Evolutionary conservation across 2,888 invertebrate species (phyloP), one percentile per base, ranked within the genome.

Genomic region (Torymus aiolomorphi): DNA sequence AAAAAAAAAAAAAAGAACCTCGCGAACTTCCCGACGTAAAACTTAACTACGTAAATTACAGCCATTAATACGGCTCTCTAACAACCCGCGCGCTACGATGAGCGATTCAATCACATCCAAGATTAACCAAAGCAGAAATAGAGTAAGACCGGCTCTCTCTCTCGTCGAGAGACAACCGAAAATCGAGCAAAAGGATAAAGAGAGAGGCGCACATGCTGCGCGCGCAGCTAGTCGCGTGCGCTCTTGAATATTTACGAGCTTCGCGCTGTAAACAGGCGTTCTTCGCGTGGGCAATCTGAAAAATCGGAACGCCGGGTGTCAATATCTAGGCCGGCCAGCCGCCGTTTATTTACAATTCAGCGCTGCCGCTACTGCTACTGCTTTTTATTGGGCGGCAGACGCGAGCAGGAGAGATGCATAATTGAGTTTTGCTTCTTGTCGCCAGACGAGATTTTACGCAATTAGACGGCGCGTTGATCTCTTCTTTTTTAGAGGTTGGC

Each of bases 221-320:
- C 66, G 24, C 18, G 18, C 20, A 42, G 11, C 10, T 18, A 13
- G 51, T 13, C 18, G 57, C 31, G 54, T 42, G 24, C 18, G n/a
- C 78, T 74, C 62, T 61, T 80, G 80, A 71, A 80, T 79, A 79
- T 80, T 80, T 76, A 80, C 80, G 75, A 76, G 76, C 52, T 65
- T 18, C 31, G 14, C 63, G 62, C 63, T 42, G 65, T 57, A 74
- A 65, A 74, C 63, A 63, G n/a, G 73, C 63, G 18, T 52, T 11
- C 11, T 62, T 16, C 57, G 3, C n/a, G 42, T 14, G 31, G 16
- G 24, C 42, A 63, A 72, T 75, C 65, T 18, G 62, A 67, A 78
- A 80, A 80, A 80, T 80, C 71, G n/a, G 16, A 57, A 20, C 20
- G 20, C 71, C 61, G 76, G 61, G 75, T 74, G 75, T 61, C 72